phyloP scores from a whole-genome alignment of 2,113 vertebrate genomes.

The Peromyscus leucopus region DNA sequence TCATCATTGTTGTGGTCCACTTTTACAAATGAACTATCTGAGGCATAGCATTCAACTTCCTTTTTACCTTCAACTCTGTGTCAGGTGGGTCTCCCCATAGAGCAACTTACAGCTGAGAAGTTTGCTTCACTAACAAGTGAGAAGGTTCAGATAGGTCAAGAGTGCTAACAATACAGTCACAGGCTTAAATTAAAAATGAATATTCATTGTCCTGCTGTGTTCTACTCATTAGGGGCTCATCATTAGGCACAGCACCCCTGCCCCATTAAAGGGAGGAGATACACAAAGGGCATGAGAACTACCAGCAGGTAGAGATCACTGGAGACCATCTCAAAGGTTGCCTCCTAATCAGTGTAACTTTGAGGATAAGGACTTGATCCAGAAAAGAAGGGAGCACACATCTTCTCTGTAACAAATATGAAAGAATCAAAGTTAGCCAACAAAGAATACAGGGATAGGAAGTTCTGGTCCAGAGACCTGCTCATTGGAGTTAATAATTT shows the following conservation, averaged over 20 bases:
- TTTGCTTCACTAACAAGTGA: neutral
- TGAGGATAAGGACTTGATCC: neutral
- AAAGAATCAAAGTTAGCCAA: neutral
- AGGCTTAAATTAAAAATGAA: neutral
- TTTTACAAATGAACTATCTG: conserved; percentile 20
- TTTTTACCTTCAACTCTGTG: neutral
- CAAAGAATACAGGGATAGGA: neutral
- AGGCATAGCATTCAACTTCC: conserved; percentile 5
- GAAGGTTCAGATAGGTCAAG: neutral
- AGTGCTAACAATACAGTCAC: neutral
- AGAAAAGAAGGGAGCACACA: neutral
- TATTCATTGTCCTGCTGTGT: neutral
- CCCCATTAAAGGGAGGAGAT: neutral
- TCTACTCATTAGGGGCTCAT: neutral
- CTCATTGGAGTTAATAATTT: neutral
- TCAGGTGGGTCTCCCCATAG: neutral
- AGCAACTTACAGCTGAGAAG: neutral
- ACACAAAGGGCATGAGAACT: neutral
- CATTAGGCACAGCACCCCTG: neutral
- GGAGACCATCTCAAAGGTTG: neutral
- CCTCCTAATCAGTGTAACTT: neutral
- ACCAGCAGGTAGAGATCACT: neutral
- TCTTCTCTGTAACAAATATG: neutral
- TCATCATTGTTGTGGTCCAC: neutral
- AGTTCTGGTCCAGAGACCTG: neutral